Base-by-base conservation (phyloP, 2,797 vertebrate genomes). In the Rhinella marina region DNA sequence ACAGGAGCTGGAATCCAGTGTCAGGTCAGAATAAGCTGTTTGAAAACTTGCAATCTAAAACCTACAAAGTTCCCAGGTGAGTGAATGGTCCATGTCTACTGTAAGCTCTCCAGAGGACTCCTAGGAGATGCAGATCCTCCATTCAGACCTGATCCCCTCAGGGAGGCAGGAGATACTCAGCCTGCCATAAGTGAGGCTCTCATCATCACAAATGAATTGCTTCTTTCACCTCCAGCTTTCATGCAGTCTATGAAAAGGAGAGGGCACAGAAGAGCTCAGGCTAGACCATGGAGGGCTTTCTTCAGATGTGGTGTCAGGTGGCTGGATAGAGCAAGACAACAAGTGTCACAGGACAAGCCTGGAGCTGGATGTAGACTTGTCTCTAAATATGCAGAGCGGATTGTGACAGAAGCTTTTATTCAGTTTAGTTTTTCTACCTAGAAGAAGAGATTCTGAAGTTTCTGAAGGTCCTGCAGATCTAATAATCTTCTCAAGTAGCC, bases 301-400 rank as follows among this genome's bases (percentile, higher is more conserved):
- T 73, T 84, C 90, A 72, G 87, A 90, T 88, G 87, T 0, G 87
- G 91, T 87, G 81, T 88, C 91, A 25, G 85, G 62, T 88, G 91
- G 90, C 90, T 70, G 59, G 52, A 82, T 75, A 70, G 61, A 91
- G 91, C 92, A 92, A 81, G 93, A 92, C 93, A 92, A 92, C 84
- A 84, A 90, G 82, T 87, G 91, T 92, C 90, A 91, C 48, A 86
- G 84, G 89, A 90, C 88, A 32, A 62, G 89, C 87, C 89, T 89
- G 90, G 90, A 52, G 32, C 19, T 52, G 25, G 32, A 64, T 66
- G 80, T 66, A 87, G 61, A 23, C 59, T 19, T 85, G 59, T 84
- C 54, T 70, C 29, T 27, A 76, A 61, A 59, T 76, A 75, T 59
- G 50, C 41, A 14, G 57, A 23, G 59, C 10, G 12, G 27, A 1